These are phyloP conservation scores for Caretta caretta DNA, from an alignment of 2,113 vertebrate species.

Conservation along the genomic window DNA sequence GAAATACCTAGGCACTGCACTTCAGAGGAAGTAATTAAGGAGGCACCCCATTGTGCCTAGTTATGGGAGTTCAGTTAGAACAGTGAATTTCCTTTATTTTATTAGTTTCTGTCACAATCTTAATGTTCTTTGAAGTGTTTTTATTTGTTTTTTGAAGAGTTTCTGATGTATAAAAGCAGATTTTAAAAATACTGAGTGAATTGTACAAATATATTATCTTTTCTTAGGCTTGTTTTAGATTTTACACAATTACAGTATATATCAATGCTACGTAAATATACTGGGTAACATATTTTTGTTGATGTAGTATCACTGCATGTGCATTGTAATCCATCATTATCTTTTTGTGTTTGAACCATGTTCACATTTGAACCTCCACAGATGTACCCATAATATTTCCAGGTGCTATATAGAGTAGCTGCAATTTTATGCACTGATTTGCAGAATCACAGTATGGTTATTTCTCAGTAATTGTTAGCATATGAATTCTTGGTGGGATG, in stretches of 20 bases:
- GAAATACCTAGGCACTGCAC: neutral
- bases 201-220: slow-evolving; percentile 2
- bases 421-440: neutral
- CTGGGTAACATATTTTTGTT: neutral
- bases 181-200: slow-evolving; percentile 44
- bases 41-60: slow-evolving; percentile 32
- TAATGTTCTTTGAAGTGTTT: slow-evolving; percentile 36
- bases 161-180: slow-evolving; percentile 43
- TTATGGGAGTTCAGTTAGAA: slow-evolving; percentile 14
- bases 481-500: neutral
- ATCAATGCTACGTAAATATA: neutral
- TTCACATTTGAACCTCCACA: neutral
- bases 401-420: neutral
- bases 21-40: slow-evolving; percentile 57
- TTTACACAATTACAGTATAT: slow-evolving; percentile 4
- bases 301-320: neutral
- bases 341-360: neutral
- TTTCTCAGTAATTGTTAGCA: neutral
- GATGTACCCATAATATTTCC: neutral
- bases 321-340: neutral
- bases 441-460: neutral
- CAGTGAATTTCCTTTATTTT: slow-evolving; percentile 43
- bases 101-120: slow-evolving; percentile 48
- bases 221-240: slow-evolving; percentile 8
- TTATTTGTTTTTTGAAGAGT: slow-evolving; percentile 2